phyloP scores from a whole-genome alignment of 2,888 invertebrate genomes.

The Crossocerus cetratus region DNA sequence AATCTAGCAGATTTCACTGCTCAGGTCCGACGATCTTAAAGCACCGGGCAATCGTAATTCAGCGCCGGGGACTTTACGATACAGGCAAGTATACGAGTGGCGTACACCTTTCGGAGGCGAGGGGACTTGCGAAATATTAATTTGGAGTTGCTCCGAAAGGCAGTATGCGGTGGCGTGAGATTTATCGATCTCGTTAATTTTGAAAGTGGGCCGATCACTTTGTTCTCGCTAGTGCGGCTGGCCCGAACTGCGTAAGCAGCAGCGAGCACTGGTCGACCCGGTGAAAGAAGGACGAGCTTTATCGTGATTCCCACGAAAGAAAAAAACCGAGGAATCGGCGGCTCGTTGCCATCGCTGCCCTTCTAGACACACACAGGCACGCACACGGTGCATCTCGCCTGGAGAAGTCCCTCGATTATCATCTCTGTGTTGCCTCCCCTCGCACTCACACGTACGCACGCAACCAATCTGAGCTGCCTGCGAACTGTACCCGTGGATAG shows the following conservation, averaged over 20 bases:
- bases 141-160: not conserved
- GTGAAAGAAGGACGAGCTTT: conserved; percentile 15
- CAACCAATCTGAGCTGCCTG: conserved; percentile 18
- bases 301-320: conserved; percentile 45
- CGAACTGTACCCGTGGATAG: conserved; percentile 4
- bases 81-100: no score
- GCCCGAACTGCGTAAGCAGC: no score
- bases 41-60: no score
- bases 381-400: conserved; percentile 6
- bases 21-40: no score
- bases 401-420: conserved; percentile 40
- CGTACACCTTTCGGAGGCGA: no score
- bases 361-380: conserved; percentile 7
- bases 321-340: conserved; percentile 38
- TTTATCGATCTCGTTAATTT: conserved; percentile 15
- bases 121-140: not conserved
- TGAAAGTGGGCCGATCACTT: not conserved
- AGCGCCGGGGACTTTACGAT: no score
- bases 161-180: not conserved
- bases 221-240: not conserved
- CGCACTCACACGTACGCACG: conserved; percentile 1
- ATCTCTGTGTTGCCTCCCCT: conserved; percentile 27
- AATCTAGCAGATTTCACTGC: no score
- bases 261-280: not conserved
- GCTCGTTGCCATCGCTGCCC: conserved; percentile 47